These are phyloP conservation scores for Pycnomerus fuliginosus DNA, from an alignment of 2,888 invertebrate genomes.

Conservation along the genomic window DNA sequence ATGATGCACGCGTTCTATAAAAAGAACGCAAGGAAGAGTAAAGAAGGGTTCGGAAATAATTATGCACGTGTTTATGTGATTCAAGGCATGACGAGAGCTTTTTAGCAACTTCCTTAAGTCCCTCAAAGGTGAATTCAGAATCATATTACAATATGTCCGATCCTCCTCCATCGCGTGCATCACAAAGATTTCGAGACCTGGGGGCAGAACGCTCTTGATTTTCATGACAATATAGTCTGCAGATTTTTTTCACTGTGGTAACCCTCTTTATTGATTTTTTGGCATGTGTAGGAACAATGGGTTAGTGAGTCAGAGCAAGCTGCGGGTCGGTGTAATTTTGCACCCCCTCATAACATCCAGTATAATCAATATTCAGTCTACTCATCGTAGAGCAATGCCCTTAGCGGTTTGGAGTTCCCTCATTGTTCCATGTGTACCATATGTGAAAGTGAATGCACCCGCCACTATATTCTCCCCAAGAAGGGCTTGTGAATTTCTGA, in stretches of 20 bases:
- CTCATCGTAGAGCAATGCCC: constrained; percentile 30
- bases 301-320: background rate
- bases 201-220: constrained; percentile 18
- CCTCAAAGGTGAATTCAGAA: constrained; percentile 16
- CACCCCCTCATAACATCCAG: constrained; percentile 27
- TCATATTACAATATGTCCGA: constrained; percentile 19
- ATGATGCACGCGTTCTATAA: constrained; percentile 29
- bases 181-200: constrained; percentile 11
- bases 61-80: constrained; percentile 32
- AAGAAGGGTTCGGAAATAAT: constrained; percentile 26
- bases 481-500: constrained; percentile 23
- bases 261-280: too few relatives aligned
- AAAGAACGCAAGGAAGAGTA: constrained; percentile 30
- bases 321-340: constrained; percentile 17
- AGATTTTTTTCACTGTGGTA: too few relatives aligned
- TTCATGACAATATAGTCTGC: too few relatives aligned
- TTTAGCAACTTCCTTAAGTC: constrained; percentile 31
- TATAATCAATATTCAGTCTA: constrained; percentile 32
- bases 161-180: constrained; percentile 27
- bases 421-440: constrained; percentile 24
- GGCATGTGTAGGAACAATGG: too few relatives aligned
- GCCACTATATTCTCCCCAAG: constrained; percentile 29
- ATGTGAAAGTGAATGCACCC: constrained; percentile 31
- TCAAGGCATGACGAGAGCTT: constrained; percentile 30
- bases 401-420: constrained; percentile 29